phyloP scores from a whole-genome alignment of 2,797 vertebrate species.

The Hylomyscus alleni region DNA sequence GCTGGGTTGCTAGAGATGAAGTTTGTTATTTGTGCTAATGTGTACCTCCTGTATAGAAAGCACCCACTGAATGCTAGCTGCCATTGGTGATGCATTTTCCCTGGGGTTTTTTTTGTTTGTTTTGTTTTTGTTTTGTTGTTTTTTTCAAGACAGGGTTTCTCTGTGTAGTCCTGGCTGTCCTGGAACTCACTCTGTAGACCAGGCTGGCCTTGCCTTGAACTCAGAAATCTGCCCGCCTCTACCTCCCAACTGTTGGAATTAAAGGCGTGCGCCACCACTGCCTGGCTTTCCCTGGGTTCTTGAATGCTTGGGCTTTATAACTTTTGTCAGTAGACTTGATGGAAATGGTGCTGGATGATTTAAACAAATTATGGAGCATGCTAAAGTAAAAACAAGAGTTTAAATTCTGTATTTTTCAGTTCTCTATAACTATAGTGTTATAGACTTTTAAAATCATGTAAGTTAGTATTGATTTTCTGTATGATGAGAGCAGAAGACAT shows the following conservation, averaged over 20 bases:
- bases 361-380: neutral
- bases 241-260: too few relatives aligned
- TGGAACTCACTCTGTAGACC: too few relatives aligned
- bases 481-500: neutral
- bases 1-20: slow-evolving; percentile 26
- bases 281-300: slow-evolving; percentile 22
- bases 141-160: too few relatives aligned
- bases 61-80: neutral
- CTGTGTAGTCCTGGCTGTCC: too few relatives aligned
- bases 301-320: slow-evolving; percentile 9
- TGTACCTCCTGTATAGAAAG: slow-evolving; percentile 3
- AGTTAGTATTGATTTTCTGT: slow-evolving; percentile 34
- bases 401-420: slow-evolving; percentile 10
- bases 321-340: slow-evolving; percentile 29
- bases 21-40: slow-evolving; percentile 29
- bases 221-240: too few relatives aligned
- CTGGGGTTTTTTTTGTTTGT: too few relatives aligned
- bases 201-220: too few relatives aligned
- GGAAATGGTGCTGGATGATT: slow-evolving; percentile 26
- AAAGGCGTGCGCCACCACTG: too few relatives aligned
- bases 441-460: slow-evolving; percentile 34
- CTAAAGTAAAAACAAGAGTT: slow-evolving; percentile 37
- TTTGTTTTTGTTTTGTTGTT: too few relatives aligned
- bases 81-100: slow-evolving; percentile 17
- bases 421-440: neutral